Base-by-base conservation (phyloP, 92 coral and sea anemone genomes). In the Epizoanthus illoricatus region DNA sequence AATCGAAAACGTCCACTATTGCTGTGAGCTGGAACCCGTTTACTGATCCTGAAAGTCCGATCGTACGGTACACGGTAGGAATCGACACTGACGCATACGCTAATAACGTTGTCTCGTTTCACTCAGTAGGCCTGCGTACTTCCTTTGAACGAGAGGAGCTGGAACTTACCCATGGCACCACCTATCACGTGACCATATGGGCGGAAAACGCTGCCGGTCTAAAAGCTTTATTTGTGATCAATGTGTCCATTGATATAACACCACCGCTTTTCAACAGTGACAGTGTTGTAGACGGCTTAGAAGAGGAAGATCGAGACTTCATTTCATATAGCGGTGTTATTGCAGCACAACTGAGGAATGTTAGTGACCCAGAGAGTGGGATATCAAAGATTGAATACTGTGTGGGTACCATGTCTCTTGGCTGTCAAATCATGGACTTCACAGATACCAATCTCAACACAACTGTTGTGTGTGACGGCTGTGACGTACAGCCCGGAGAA, bases 181-280 rank as follows among this genome's bases (percentile, higher is more conserved):
- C 65, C 3, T 94, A 94, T 59, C 88, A 87, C 83, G 80, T 94
- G 9, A 92, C 93, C 42, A 88, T 94, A 18, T 69, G 69, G 19
- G 93, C 94, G 41, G 86, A 78, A 36, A 94, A 94, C 78, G 87
- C 89, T 49, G 98, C 93, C 18, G 95, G 89, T 3, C 86, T 92
- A 28, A 88, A 82, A 47, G 57, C 80, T 36, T 71, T 84, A 10
- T 83, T 92, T 33, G 84, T 84, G 54, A 87, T 82, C 17, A 74
- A 89, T 21, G 71, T 70, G 6, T 52, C 56, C 13, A 81, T 94
- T 62, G 98, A 94, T 83, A 73, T 79, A 59, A 91, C 93, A 5
- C 90, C 93, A 15, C 93, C 98, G 71, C 47, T 66, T 16, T 93
- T 75, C 45, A 74, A 61, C 3, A 80, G 89, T 58, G 85, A 71